phyloP scores from a whole-genome alignment of 2,888 invertebrate species.

The Adela reaumurella region DNA sequence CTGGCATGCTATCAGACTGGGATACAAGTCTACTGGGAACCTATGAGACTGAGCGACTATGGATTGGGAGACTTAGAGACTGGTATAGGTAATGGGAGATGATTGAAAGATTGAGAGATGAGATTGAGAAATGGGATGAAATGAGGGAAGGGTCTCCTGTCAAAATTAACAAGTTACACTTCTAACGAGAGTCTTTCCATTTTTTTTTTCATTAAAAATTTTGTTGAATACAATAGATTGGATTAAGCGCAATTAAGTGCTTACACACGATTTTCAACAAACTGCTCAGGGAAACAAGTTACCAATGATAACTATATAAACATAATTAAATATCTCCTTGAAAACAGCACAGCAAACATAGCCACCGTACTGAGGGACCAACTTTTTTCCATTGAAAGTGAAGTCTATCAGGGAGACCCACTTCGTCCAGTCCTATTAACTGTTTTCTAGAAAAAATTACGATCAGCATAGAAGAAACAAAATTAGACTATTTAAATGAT shows the following conservation, averaged over 20 bases:
- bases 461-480: background rate
- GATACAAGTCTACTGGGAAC: too few relatives aligned
- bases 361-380: background rate
- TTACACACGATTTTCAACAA: background rate
- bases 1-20: too few relatives aligned
- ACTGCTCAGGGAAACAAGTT: background rate
- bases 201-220: slow-evolving; percentile 8
- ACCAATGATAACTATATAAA: background rate
- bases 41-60: too few relatives aligned
- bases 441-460: background rate
- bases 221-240: slow-evolving; percentile 3
- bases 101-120: too few relatives aligned
- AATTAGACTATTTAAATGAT: slow-evolving; percentile 2
- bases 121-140: too few relatives aligned
- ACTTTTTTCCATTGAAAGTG: background rate
- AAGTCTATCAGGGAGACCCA: background rate
- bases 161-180: too few relatives aligned
- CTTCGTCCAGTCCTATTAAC: background rate
- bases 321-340: background rate
- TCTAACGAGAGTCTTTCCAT: too few relatives aligned
- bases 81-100: too few relatives aligned
- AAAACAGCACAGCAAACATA: background rate
- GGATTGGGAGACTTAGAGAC: too few relatives aligned
- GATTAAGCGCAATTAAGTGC: slow-evolving; percentile 1
- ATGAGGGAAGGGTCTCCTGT: too few relatives aligned